Evolutionary conservation across 2,797 vertebrate species (phyloP).

Genomic region (Stomatorhinus walkeri): DNA sequence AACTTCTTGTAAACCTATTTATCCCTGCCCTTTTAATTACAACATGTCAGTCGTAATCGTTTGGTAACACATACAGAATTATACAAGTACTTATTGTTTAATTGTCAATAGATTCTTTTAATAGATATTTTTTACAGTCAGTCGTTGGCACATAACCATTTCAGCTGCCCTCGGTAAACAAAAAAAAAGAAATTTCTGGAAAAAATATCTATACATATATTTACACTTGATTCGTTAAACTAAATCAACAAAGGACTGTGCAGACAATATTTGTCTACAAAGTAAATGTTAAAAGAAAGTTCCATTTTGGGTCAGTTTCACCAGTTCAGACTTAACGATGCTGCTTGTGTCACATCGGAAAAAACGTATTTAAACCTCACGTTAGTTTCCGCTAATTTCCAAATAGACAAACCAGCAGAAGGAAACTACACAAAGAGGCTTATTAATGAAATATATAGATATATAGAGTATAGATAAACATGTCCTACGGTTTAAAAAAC

Average conservation of each 20-base stretch:
- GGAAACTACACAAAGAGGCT: background rate
- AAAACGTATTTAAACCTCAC: background rate
- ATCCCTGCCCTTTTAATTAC: background rate
- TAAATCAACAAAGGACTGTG: constrained; percentile 9
- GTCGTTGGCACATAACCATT: constrained; percentile 15
- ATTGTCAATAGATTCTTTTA: constrained; percentile 11
- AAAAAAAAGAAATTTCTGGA: constrained; percentile 20
- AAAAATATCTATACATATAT: constrained; percentile 22
- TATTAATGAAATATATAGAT: background rate
- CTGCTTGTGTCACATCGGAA: constrained; percentile 37
- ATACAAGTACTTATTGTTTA: background rate
- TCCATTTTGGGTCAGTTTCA: constrained; percentile 25
- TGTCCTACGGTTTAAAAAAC: background rate
- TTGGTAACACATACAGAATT: background rate
- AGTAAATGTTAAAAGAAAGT: constrained; percentile 1
- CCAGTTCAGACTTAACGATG: constrained; percentile 28
- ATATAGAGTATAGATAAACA: background rate
- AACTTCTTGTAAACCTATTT: background rate
- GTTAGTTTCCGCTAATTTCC: background rate
- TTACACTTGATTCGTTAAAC: constrained; percentile 24
- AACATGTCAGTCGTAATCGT: background rate
- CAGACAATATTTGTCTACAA: constrained; percentile 9
- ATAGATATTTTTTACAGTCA: background rate
- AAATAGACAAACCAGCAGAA: background rate
- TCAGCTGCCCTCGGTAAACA: constrained; percentile 22